Base-by-base conservation (phyloP, 2,797 vertebrate species). In the Corythornis leucogaster region DNA sequence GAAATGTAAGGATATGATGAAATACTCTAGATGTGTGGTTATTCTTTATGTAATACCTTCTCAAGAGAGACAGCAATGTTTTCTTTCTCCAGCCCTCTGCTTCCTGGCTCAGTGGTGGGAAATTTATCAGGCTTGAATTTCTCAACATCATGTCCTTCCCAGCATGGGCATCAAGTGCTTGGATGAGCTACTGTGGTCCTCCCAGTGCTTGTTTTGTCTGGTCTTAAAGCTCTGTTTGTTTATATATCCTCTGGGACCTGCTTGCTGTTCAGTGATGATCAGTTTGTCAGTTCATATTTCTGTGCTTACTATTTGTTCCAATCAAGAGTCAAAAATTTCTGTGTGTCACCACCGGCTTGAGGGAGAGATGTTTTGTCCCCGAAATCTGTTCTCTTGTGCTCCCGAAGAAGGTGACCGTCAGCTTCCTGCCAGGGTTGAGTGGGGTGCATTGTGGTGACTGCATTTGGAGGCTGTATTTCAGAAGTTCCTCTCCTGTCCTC, bases 401-500 rank as follows among this genome's bases (percentile, higher is more conserved):
- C 59, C 66, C 40, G 62, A 85, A 77, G 83, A 87, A 89, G 69
- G 71, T 92, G 87, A 35, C 78, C 15, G 0, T 50, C 59, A 12
- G n/a, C 61, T 77, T 78, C 51, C 45, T 80, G 75, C 78, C 84
- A 80, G 91, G 43, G 20, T 63, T 4, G 14, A 82, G 91, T 0
- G 1, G 33, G 1, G 0, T 45, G 73, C 1, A 0, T 87, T 83
- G 73, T 0, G 0, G 81, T 87, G 75, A 89, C 81, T 1, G 2
- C 73, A 66, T 80, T 90, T 83, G 53, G 88, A 90, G 81, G 31
- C 69, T 80, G n/a, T 19, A 3, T 89, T 96, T 95, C 75, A 89
- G 88, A 89, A 93, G 90, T 93, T 95, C 46, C 43, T 93, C 81
- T 90, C 62, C 57, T 93, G 66, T 95, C 92, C 81, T 96, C 90